Base-by-base conservation (phyloP, 2,797 vertebrate genomes). In the Pyrocephalus nanus region DNA sequence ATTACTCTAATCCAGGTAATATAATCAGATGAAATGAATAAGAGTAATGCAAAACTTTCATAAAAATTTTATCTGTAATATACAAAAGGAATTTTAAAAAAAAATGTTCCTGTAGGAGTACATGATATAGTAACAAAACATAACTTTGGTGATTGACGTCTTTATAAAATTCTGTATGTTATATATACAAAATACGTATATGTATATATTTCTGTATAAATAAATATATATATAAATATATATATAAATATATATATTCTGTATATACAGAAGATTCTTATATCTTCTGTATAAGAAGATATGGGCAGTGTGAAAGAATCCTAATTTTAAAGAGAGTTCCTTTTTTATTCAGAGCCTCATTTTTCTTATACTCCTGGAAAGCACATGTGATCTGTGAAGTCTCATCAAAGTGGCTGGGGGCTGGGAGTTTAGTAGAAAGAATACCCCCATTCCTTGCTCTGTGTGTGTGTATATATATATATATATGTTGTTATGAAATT, bases 21-120 rank as follows among this genome's bases (percentile, higher is more conserved):
- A 32, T 40, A 53, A 50, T 38, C 23, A 81, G 54, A 54, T 61
- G 3, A 74, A 86, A 81, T 62, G 6, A 62, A 20, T 54, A 42
- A 72, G 11, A 84, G 2, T 25, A 88, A 48, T 60, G 13, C 7
- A 55, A 81, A 70, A 1, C 19, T 83, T 86, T 40, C 15, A 22
- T 62, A 16, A 55, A 89, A 65, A 20, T 6, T 3, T 23, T 23
- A 25, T 15, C 32, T 73, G n/a, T 79, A 86, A n/a, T 53, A 55
- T 19, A 34, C 21, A 2, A 25, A 34, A 0, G 2, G 0, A 8
- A 38, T 48, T 25, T 40, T 9, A 51, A 4, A 6, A 4, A 25
- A 50, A 22, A 3, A 4, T 43, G 2, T 26, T 91, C 12, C 11
- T 36, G 45, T 50, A 38, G 36, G 51, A 64, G 13, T 55, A 26